A percentile compares a stretch with the other conserved stretches of the same genome.
These are phyloP conservation scores for Platichthys flesus DNA, from an alignment of 2,113 vertebrate genomes.

Conservation along the genomic window DNA sequence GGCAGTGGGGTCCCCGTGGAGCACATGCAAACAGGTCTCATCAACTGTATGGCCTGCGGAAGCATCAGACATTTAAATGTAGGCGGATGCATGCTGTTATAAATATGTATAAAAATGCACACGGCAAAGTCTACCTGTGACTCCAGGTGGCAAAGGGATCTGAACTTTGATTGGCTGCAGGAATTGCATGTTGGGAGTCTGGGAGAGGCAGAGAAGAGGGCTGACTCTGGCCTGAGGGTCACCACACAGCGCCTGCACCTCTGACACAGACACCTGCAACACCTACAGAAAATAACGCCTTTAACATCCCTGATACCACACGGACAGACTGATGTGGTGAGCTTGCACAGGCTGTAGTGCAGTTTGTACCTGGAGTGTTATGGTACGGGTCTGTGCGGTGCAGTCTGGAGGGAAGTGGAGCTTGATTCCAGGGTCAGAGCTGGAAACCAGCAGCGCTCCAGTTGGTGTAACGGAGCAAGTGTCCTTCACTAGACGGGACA, in stretches of 20 bases:
- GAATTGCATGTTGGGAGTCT: slow-evolving; percentile 84
- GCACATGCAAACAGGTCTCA: slow-evolving; percentile 84
- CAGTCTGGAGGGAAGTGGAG: slow-evolving; percentile 89
- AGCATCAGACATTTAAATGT: slow-evolving; percentile 8
- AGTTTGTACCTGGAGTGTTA: slow-evolving; percentile 77
- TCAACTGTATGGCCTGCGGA: slow-evolving; percentile 87
- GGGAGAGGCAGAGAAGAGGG: slow-evolving; percentile 90
- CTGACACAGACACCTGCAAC: slow-evolving; percentile 80
- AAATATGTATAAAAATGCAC: not conserved
- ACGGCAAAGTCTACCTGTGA: slow-evolving; percentile 85
- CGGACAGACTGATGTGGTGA: not conserved
- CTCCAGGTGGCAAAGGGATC: slow-evolving; percentile 88
- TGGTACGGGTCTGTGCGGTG: slow-evolving; percentile 75
- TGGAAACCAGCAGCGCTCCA: slow-evolving; percentile 88
- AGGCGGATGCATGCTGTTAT: slow-evolving; percentile 1
- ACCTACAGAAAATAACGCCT: slow-evolving; percentile 80
- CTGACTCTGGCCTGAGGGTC: slow-evolving; percentile 82
- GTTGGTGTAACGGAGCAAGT: slow-evolving; percentile 87
- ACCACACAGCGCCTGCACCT: slow-evolving; percentile 81
- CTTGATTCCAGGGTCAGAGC: slow-evolving; percentile 87
- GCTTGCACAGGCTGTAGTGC: too few relatives aligned
- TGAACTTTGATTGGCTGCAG: slow-evolving; percentile 92
- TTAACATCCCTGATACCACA: not conserved
- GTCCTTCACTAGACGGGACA: slow-evolving; percentile 87
- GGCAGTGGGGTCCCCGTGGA: slow-evolving; percentile 86